Evolutionary conservation across 2,797 vertebrate species (phyloP), one percentile per base, ranked within the genome.

Genomic region (Dryobates pubescens): DNA sequence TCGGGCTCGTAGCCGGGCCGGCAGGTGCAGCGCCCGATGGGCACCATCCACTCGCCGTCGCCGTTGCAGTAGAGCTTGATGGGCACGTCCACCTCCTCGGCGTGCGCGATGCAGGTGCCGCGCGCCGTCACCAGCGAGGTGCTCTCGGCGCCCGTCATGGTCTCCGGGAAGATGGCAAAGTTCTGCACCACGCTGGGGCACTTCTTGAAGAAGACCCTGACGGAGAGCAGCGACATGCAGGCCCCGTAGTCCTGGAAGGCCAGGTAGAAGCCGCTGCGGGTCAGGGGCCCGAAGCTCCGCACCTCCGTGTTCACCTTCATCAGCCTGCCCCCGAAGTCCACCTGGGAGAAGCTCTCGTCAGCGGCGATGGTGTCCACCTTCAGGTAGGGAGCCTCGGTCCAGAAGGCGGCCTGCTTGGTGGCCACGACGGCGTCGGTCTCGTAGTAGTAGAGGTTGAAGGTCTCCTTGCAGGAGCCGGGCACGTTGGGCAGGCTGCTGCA

Each of bases 51-150:
- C 84, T 99, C 99, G 29, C 99, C 99, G 0, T 99, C 99, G 1
- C 99, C 99, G 0, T 99, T 99, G 97, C 99, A 99, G 97, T 99
- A 99, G n/a, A 99, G 98, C 94, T 99, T 99, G 94, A 99, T 99
- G 18, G 99, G 99, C 57, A 99, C 99, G 0, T 99, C 99, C 72
- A 99, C 99, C 93, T 99, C 99, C 96, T 99, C 99, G 0, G 99
- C 99, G 2, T 99, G 99, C 54, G 98, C 98, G 84, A 99, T 99
- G 97, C 99, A 99, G 13, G 98, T 98, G 62, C 99, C 99, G 1
- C 98, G 98, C 7, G 99, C 99, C 30, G 99, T 99, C 80, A 99
- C 99, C 92, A 99, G 96, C 6, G 99, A 99, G 4, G 99, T 99
- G 97, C 99, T 99, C 96, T 99, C 99, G 0, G 99, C 99, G 9